Conservation (phyloP, 1,140 invertebrate species). For the Anthonomus grandis region DNA sequence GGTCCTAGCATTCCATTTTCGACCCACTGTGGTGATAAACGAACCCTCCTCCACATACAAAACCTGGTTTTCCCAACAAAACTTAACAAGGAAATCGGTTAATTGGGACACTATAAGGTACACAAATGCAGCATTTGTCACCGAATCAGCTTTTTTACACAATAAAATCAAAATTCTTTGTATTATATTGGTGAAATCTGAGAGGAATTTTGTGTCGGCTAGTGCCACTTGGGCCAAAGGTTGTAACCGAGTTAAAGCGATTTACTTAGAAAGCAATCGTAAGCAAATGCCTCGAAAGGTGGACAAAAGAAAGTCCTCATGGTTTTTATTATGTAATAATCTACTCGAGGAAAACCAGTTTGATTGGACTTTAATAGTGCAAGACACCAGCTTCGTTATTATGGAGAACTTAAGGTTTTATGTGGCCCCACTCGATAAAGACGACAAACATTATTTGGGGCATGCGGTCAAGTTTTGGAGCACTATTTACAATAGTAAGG, state of each 20-base stretch:
- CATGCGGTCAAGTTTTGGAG: conserved; percentile 39
- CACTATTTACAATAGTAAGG: conserved; percentile 33
- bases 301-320: conserved; percentile 32
- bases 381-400: conserved; percentile 39
- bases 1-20: conserved; percentile 11
- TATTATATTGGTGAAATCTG: conserved; percentile 32
- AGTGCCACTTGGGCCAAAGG: conserved; percentile 37
- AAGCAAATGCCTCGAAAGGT: conserved; percentile 31
- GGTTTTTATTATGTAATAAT: conserved; percentile 33
- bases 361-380: conserved; percentile 38
- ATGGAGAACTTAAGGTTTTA: conserved; percentile 40
- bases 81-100: conserved; percentile 18
- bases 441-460: conserved; percentile 39
- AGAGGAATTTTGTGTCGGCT: conserved; percentile 31
- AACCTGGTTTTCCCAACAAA: conserved; percentile 34
- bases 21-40: conserved; percentile 5
- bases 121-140: conserved; percentile 19
- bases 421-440: conserved; percentile 29
- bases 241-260: conserved; percentile 32
- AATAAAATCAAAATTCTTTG: conserved; percentile 35
- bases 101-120: conserved; percentile 39
- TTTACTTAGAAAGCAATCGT: conserved; percentile 24
- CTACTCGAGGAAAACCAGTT: conserved; percentile 23
- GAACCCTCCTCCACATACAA: conserved; percentile 32
- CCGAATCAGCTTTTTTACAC: conserved; percentile 37